A percentile compares a stretch with the other conserved stretches of the same genome.
Evolutionary conservation across 2,113 vertebrate species (phyloP).

Genomic region (Mesoclemmys tuberculata): DNA sequence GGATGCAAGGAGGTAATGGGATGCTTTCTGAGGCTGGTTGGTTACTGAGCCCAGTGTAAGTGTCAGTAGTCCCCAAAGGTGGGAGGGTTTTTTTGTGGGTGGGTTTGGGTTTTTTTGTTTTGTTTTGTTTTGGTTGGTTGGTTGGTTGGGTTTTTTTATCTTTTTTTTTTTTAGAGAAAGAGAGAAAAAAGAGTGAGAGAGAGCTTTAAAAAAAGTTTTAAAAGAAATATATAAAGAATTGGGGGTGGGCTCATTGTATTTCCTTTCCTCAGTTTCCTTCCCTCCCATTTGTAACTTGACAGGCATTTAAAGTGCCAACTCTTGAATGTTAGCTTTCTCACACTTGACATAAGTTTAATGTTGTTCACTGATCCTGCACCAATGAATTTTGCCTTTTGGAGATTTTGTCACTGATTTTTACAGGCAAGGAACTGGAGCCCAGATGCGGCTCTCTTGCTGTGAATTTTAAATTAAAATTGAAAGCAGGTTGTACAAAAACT

Average conservation of each 20-base stretch:
- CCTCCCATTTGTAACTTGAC: background rate
- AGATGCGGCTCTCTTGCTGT: background rate
- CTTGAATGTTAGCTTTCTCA: background rate
- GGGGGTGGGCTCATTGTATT: background rate
- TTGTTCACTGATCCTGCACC: background rate
- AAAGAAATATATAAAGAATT: background rate
- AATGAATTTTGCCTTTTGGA: background rate
- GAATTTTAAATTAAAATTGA: background rate
- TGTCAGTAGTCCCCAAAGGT: background rate
- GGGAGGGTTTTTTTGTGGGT: no score
- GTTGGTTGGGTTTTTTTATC: no score
- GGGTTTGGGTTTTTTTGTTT: no score
- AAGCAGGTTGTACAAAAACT: background rate
- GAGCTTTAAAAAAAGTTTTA: background rate
- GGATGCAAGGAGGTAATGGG: no score
- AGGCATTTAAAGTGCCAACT: conserved; percentile 17
- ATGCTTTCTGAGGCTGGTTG: background rate
- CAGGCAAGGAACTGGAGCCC: background rate
- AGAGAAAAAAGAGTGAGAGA: background rate
- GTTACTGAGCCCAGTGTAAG: fast-evolving
- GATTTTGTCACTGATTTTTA: background rate
- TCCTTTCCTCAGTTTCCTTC: background rate
- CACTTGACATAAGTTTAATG: background rate
- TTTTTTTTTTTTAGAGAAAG: background rate
- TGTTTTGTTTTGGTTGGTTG: background rate